These are phyloP conservation scores for Forbesichthys agassizii DNA, from an alignment of 2,113 vertebrate species.

Conservation along the genomic window DNA sequence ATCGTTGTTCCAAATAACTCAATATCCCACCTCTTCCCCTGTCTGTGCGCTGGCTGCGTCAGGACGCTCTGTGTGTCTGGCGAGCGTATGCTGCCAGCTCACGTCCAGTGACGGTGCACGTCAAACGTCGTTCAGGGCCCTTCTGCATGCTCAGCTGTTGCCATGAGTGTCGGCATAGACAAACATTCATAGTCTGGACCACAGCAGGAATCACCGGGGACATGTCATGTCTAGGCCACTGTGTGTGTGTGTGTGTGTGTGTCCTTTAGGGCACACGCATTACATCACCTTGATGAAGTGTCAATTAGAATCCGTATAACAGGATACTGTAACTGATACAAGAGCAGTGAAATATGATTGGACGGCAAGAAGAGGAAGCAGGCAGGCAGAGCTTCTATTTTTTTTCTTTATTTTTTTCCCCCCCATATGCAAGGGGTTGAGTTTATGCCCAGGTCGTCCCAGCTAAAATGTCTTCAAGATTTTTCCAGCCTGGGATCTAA, in stretches of 20 bases:
- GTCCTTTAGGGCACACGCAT: slow-evolving; percentile 54
- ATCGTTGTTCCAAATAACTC: slow-evolving; percentile 4
- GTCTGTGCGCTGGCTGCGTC: neutral
- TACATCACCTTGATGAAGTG: slow-evolving; percentile 63
- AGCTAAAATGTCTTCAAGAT: neutral
- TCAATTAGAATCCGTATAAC: slow-evolving; percentile 55
- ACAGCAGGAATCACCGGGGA: slow-evolving; percentile 50
- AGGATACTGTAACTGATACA: slow-evolving; percentile 50
- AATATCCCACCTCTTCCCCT: slow-evolving; percentile 9
- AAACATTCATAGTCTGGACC: slow-evolving; percentile 57
- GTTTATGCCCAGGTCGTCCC: neutral
- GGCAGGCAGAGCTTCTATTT: neutral
- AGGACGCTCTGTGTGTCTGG: no score
- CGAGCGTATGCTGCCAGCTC: neutral
- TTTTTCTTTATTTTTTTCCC: no score
- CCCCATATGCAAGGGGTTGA: no score
- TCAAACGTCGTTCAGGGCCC: no score
- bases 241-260: slow-evolving; percentile 25
- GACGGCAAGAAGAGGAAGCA: slow-evolving; percentile 23
- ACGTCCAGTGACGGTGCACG: no score
- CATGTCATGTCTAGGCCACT: slow-evolving; percentile 52
- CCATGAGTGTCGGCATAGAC: slow-evolving; percentile 56
- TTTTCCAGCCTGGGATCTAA: neutral
- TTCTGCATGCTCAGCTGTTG: slow-evolving; percentile 56
- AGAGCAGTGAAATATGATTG: slow-evolving; percentile 42